phyloP scores from a whole-genome alignment of 2,888 invertebrate genomes.

The Neria commutata region DNA sequence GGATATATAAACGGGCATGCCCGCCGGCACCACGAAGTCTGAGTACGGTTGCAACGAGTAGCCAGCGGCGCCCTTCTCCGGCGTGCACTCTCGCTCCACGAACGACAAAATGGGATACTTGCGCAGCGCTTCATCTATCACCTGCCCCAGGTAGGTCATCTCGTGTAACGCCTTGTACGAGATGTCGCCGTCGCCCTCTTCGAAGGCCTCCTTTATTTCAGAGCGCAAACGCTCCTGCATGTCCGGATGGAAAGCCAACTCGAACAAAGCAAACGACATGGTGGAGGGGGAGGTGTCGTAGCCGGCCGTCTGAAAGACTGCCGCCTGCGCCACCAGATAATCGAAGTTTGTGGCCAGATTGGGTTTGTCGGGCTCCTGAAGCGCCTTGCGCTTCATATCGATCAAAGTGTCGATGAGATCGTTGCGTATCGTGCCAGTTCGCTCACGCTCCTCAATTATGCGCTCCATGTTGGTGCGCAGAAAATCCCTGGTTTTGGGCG shows the following conservation, averaged over 20 bases:
- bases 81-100: slow-evolving; percentile 44
- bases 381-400: slow-evolving; percentile 43
- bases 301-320: slow-evolving; percentile 44
- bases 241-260: slow-evolving; percentile 51
- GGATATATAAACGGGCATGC: slow-evolving; percentile 47
- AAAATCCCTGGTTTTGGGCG: slow-evolving; percentile 39
- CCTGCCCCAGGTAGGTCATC: slow-evolving; percentile 38
- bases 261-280: slow-evolving; percentile 54
- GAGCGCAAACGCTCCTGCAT: slow-evolving; percentile 53
- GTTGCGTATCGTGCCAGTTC: slow-evolving; percentile 49
- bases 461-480: slow-evolving; percentile 53
- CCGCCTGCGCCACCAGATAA: slow-evolving; percentile 43
- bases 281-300: slow-evolving; percentile 50
- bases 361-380: not conserved
- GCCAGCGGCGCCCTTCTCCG: slow-evolving; percentile 22
- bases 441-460: slow-evolving; percentile 52
- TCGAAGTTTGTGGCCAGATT: slow-evolving; percentile 19
- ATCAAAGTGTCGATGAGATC: slow-evolving; percentile 63
- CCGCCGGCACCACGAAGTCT: slow-evolving; percentile 39
- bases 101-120: slow-evolving; percentile 47
- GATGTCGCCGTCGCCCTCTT: slow-evolving; percentile 11
- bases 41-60: slow-evolving; percentile 39
- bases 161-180: slow-evolving; percentile 33
- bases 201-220: slow-evolving; percentile 49
- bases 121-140: slow-evolving; percentile 41